Base-by-base conservation (phyloP, 64 coral and sea anemone genomes). In the Cladopsammia gracilis region DNA sequence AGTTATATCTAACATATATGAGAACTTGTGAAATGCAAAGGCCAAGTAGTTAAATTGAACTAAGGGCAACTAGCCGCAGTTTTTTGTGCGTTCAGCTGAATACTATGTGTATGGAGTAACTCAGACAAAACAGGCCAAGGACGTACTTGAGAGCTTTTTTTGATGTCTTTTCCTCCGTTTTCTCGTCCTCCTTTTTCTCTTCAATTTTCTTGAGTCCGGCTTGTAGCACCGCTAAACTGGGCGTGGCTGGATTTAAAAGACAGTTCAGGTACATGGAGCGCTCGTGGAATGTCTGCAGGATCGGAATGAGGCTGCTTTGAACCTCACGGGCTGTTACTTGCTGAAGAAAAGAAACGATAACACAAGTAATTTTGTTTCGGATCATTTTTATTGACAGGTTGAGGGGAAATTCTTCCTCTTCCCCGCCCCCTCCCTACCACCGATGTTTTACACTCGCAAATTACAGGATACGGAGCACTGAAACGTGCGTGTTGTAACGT, bases 251-350 rank as follows among this genome's bases (percentile, higher is more conserved):
- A 62, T 85, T 94, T 20, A 98, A 25, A 25, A 98, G 87, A 20
- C 90, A 92, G 75, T 98, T 98, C 1, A 98, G 75, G 73, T 94
- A 98, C 54, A 98, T 10, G 70, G 92, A 94, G 7, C 96, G 88
- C 47, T 98, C 96, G 43, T 98, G 96, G 72, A 98, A 98, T 19
- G 96, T 86, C 65, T 98, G 96, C 64, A 98, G 80, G 78, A 98
- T 98, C 11, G 96, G 96, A 48, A 98, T 91, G 16, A 98, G 66
- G 74, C 96, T 98, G 25, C 82, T 93, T 71, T 98, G 92, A 14
- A 98, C 88, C 19, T 98, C 88, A 57, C 92, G 96, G 7, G 96
- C 96, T 42, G 96, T 98, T 12, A 98, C 96, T 98, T 98, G 96
- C 96, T 98, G 74, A 42, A n/a, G 18, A 82, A n/a, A 66, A 68